Conservation (phyloP, 2,113 vertebrate species). For the Ahaetulla prasina region DNA sequence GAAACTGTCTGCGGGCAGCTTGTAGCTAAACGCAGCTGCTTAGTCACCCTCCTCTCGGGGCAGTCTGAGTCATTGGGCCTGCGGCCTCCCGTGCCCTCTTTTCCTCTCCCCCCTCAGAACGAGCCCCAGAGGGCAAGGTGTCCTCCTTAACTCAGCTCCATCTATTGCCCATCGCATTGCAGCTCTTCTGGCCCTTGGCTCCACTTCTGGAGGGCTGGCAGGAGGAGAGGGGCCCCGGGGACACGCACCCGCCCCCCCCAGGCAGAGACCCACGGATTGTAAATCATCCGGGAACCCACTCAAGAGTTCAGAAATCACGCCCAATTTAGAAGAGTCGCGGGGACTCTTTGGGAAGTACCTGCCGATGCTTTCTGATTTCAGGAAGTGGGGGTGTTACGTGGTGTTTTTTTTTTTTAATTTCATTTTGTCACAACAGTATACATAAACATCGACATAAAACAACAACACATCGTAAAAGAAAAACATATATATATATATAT, state of each 20-base stretch:
- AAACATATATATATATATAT: too few relatives aligned
- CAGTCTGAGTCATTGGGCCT: not conserved
- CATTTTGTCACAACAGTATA: too few relatives aligned
- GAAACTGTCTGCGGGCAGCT: not conserved
- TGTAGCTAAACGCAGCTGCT: not conserved
- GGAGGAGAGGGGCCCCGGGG: not conserved
- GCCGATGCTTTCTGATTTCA: not conserved
- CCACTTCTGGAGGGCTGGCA: not conserved
- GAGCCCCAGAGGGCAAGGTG: not conserved
- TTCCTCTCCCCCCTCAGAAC: not conserved
- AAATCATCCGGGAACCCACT: not conserved
- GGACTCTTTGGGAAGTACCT: not conserved
- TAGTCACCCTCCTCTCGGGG: not conserved
- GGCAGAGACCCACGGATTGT: not conserved
- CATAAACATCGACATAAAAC: too few relatives aligned
- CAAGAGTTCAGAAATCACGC: not conserved
- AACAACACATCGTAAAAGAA: too few relatives aligned
- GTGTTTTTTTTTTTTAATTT: too few relatives aligned
- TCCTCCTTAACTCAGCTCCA: not conserved
- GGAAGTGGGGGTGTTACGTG: too few relatives aligned
- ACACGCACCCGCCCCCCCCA: too few relatives aligned
- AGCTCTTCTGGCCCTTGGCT: not conserved
- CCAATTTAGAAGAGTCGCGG: not conserved
- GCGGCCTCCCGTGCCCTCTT: not conserved
- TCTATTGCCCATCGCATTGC: not conserved